Evolutionary conservation across 2,888 invertebrate species (phyloP).

Genomic region (Choristoneura rosaceana): DNA sequence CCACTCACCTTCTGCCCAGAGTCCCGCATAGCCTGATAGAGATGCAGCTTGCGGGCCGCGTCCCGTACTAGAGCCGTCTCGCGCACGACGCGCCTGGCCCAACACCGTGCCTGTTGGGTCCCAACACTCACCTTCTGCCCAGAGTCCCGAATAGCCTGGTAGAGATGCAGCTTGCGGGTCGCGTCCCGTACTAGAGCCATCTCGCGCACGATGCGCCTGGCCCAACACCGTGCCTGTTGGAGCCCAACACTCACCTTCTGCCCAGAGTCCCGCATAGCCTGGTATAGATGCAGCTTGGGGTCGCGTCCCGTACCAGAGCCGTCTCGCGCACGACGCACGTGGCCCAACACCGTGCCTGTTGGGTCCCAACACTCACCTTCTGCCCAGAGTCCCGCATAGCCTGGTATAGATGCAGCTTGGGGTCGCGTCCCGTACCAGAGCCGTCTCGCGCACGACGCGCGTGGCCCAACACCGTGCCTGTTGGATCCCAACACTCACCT

Average conservation of each 20-base stretch:
- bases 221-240: conserved; percentile 96
- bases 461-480: conserved; percentile 96
- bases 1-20: conserved; percentile 90
- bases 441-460: conserved; percentile 93
- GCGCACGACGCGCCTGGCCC: conserved; percentile 94
- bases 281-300: conserved; percentile 87
- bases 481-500: conserved; percentile 87
- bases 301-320: conserved; percentile 89
- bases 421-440: conserved; percentile 88
- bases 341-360: conserved; percentile 96
- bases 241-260: conserved; percentile 88
- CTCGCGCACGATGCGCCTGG: conserved; percentile 93
- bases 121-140: conserved; percentile 89
- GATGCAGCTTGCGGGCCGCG: conserved; percentile 85
- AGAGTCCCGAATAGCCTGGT: conserved; percentile 91
- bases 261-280: conserved; percentile 92
- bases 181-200: conserved; percentile 90
- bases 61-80: conserved; percentile 92
- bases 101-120: conserved; percentile 94
- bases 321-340: conserved; percentile 94
- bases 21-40: conserved; percentile 91
- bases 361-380: conserved; percentile 87
- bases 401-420: conserved; percentile 88
- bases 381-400: conserved; percentile 94
- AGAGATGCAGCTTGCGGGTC: conserved; percentile 85